Percentiles rank a stretch among this genome's conserved stretches.
phyloP scores from a whole-genome alignment of 2,113 vertebrate genomes.

The Rhinoptilus africanus region DNA sequence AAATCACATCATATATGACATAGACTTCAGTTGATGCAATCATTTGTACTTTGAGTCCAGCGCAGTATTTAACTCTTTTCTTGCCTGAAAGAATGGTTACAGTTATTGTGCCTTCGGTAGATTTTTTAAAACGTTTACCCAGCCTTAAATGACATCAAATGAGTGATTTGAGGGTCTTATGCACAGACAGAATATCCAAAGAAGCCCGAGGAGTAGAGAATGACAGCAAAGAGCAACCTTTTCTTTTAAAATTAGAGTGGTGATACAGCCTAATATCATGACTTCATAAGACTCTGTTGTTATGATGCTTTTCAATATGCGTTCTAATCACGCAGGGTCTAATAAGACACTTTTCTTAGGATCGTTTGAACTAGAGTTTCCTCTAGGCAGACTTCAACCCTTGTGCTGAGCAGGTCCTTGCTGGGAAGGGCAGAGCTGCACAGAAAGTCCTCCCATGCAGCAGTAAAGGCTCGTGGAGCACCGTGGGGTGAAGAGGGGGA shows the following conservation, averaged over 20 bases:
- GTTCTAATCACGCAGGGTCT: not conserved
- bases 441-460: not conserved
- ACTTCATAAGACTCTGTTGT: not conserved
- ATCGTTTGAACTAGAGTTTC: not conserved
- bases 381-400: not conserved
- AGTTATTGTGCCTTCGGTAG: not conserved
- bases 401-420: not conserved
- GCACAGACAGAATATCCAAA: not conserved
- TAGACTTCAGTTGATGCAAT: not conserved
- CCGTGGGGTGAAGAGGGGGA: rapidly evolving
- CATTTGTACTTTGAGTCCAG: not conserved
- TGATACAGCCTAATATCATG: not conserved
- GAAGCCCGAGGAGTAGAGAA: not conserved
- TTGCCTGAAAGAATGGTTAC: not conserved
- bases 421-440: not conserved
- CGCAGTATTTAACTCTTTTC: not conserved
- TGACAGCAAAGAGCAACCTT: not conserved
- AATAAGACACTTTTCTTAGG: not conserved
- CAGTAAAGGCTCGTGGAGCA: not conserved
- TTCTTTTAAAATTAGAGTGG: not conserved
- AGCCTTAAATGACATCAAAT: not conserved
- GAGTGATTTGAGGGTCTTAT: not conserved
- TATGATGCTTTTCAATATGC: not conserved
- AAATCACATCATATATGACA: not conserved
- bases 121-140: not conserved